Evolutionary conservation across 2,797 vertebrate species (phyloP), one percentile per base, ranked within the genome.

Genomic region (Tokudaia muenninki): DNA sequence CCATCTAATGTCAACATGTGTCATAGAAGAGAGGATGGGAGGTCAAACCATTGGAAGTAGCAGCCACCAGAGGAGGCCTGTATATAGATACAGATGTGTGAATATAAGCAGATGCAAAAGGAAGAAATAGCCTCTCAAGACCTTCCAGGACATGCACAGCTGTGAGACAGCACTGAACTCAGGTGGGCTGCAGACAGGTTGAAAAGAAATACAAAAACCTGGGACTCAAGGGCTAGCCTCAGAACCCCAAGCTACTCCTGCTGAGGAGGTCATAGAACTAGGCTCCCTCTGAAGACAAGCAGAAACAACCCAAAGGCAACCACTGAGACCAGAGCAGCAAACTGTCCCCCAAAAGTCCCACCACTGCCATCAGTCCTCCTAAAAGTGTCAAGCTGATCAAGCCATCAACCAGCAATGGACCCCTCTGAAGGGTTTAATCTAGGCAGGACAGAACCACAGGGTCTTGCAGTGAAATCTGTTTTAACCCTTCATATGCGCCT

Each of bases 391-490:
- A 86, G n/a, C 29, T 52, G 19, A 94, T 47, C 34, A 94, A 67
- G 24, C 67, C 57, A 29, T 61, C 90, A 34, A 29, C 86, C 52
- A 88, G 26, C 14, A 81, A 34, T 9, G n/a, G n/a, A 6, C 29
- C 11, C 17, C 63, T 80, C 84, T 31, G 31, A 78, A 79, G 55
- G 47, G 65, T 90, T 93, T 72, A 12, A 81, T 87, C 59, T 41
- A 31, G 4, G 47, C 75, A 93, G 59, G 88, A 67, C 55, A 95
- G 57, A 81, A 70, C 14, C 29, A 52, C 47, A 61, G 78, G 31
- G 82, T 83, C n/a, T 80, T 92, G 55, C 26, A 63, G 8, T 61
- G 26, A 86, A 94, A 90, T 21, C 77, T 90, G 9, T 72, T 86
- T 88, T 55, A 67, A 82, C 87, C 21, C 72, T 67, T 5, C 67